Conservation (phyloP, 35 echinoderm and acorn worm genomes). For the Eucidaris tribuloides region DNA sequence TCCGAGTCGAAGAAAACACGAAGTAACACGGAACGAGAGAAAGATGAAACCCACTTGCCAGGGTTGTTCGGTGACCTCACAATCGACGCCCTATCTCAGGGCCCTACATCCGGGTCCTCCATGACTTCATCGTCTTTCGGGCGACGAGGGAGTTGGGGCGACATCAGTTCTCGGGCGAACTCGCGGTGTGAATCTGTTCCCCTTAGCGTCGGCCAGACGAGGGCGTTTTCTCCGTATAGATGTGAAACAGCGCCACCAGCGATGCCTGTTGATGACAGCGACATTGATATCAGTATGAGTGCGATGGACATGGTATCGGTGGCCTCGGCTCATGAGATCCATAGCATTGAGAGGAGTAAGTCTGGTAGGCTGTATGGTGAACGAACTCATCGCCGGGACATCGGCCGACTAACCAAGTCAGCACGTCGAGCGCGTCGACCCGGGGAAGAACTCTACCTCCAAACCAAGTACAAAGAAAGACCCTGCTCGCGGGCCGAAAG, state of each 20-base stretch:
- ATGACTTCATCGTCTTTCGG: background rate
- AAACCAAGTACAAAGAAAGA: slow-evolving; percentile 50
- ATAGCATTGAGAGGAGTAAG: slow-evolving; percentile 8
- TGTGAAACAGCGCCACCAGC: background rate
- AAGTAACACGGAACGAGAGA: background rate
- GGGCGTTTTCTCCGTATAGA: background rate
- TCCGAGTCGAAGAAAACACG: background rate
- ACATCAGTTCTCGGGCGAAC: background rate
- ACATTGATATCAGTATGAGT: slow-evolving; percentile 1
- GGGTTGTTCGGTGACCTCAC: background rate
- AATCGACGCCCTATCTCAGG: background rate
- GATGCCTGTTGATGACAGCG: background rate
- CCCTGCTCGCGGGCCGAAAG: slow-evolving; percentile 69
- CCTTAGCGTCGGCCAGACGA: background rate
- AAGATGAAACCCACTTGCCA: background rate
- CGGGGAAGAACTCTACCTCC: slow-evolving; percentile 47
- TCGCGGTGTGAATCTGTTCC: background rate
- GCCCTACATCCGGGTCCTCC: background rate
- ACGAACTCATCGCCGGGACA: background rate
- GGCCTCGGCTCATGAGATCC: slow-evolving; percentile 17
- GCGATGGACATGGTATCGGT: background rate
- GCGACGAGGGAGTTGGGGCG: background rate
- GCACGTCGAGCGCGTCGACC: slow-evolving; percentile 39
- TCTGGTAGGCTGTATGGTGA: slow-evolving; percentile 18
- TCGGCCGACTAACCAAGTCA: background rate